Evolutionary conservation across 2,113 vertebrate genomes (phyloP).

Genomic region (Phaetusa simplex): DNA sequence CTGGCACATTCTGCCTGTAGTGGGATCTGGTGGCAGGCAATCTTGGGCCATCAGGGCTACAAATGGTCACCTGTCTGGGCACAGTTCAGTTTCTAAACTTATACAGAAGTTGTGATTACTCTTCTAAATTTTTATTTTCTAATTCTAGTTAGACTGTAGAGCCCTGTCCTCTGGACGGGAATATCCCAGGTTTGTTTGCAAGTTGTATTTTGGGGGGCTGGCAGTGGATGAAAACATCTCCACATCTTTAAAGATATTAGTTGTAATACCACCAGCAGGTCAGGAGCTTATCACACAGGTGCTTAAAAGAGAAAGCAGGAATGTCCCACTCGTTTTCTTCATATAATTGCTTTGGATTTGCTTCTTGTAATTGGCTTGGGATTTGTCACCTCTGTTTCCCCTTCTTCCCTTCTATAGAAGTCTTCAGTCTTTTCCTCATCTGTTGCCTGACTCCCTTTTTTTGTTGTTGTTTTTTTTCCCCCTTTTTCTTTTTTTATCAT

Average conservation of each 20-base stretch:
- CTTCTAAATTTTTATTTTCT: not conserved
- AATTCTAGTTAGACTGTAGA: not conserved
- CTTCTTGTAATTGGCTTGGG: not conserved
- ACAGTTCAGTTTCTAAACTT: not conserved
- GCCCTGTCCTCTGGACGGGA: not conserved
- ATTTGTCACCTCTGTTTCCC: not conserved
- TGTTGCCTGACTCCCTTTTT: not conserved
- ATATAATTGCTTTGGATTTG: not conserved
- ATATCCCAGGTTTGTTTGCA: not conserved
- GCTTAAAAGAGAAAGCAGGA: not conserved
- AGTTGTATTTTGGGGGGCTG: not conserved
- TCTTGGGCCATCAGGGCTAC: not conserved
- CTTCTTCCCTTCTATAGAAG: not conserved
- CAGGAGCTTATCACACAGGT: not conserved
- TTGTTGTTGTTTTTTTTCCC: too few relatives aligned
- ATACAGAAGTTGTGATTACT: not conserved
- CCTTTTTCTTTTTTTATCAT: not conserved
- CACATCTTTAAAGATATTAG: not conserved
- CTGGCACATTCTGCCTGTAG: not conserved
- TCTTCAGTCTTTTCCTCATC: not conserved
- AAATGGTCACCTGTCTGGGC: not conserved
- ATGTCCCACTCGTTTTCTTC: not conserved
- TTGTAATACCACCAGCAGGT: not conserved
- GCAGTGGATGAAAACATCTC: not conserved
- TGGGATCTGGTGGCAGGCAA: not conserved